A percentile compares a stretch with the other conserved stretches of the same genome.
Conservation (phyloP, 30 jellyfish, hydroid and myxozoan species). For the Aurelia coerulea region DNA sequence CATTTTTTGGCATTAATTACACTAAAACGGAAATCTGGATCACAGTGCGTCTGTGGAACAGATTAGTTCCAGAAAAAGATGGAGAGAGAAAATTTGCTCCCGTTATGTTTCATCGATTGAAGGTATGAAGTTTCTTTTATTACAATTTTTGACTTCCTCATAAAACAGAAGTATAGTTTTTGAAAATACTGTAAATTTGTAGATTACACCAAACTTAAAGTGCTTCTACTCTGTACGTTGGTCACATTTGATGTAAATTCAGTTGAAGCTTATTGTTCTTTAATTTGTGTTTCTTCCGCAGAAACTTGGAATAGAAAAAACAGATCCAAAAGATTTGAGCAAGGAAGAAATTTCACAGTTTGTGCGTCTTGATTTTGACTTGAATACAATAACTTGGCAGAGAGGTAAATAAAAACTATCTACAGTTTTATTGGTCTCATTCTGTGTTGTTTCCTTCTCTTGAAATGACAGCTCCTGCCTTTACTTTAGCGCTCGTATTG, state of each 20-base stretch:
- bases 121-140: slow-evolving; percentile 45
- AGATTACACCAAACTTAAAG: too few relatives aligned
- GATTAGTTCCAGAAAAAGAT: slow-evolving; percentile 81
- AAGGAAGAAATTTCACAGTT: slow-evolving; percentile 75
- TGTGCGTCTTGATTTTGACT: slow-evolving; percentile 87
- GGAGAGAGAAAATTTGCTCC: slow-evolving; percentile 89
- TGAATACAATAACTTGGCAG: slow-evolving; percentile 91
- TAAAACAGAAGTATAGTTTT: neutral
- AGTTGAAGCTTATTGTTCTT: too few relatives aligned
- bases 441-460: too few relatives aligned
- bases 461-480: too few relatives aligned
- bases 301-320: slow-evolving; percentile 92
- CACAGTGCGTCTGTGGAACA: slow-evolving; percentile 92
- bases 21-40: too few relatives aligned
- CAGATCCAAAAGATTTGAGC: slow-evolving; percentile 79
- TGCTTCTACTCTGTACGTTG: too few relatives aligned
- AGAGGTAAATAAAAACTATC: slow-evolving; percentile 66
- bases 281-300: neutral
- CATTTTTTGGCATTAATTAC: too few relatives aligned
- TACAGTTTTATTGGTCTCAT: too few relatives aligned
- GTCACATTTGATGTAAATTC: too few relatives aligned
- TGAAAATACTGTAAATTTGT: too few relatives aligned
- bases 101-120: slow-evolving; percentile 79
- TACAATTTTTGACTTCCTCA: neutral
- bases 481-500: too few relatives aligned